Evolutionary conservation across 2,113 vertebrate species (phyloP), one percentile per base, ranked within the genome.

Genomic region (Anser brachyrhynchus): DNA sequence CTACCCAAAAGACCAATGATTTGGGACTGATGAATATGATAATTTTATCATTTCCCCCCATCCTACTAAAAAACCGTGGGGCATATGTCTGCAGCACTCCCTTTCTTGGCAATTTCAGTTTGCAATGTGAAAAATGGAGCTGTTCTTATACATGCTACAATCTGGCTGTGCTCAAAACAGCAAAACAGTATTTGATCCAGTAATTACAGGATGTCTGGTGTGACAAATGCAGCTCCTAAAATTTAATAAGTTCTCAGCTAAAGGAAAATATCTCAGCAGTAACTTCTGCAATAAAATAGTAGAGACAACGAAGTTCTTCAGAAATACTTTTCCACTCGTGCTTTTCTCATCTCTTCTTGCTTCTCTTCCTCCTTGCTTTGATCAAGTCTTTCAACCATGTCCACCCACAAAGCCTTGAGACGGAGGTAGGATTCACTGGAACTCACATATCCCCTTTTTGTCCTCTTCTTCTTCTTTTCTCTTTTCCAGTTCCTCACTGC

Each of bases 141-240:
- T 7, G 8, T 87, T 91, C 80, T 79, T n/a, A 74, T 5, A 54
- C 6, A 49, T 3, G 2, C 39, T 1, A 3, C 89, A 72, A 73
- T 87, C 92, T 93, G 93, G 84, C 89, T 76, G 44, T 44, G 46
- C 90, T 94, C 90, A 90, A 79, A 95, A 37, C 76, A 93, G 72
- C 79, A 67, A 84, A 92, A 67, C 52, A 86, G 69, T 17, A 28
- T 70, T 91, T 16, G 5, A 80, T 91, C 84, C 92, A 92, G 84
- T 79, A 87, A 93, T 64, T n/a, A 62, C 71, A 96, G 91, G 80
- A 96, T 93, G 80, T 87, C 90, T 94, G 91, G 18, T 76, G 37
- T 55, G 71, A 83, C 81, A 74, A 65, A 54, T 76, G 73, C 62
- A 51, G 78, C 75, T 93, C 70, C 58, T 89, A 79, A 92, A 87